Conservation (phyloP, 2,797 vertebrate species). For the Onychomys torridus region DNA sequence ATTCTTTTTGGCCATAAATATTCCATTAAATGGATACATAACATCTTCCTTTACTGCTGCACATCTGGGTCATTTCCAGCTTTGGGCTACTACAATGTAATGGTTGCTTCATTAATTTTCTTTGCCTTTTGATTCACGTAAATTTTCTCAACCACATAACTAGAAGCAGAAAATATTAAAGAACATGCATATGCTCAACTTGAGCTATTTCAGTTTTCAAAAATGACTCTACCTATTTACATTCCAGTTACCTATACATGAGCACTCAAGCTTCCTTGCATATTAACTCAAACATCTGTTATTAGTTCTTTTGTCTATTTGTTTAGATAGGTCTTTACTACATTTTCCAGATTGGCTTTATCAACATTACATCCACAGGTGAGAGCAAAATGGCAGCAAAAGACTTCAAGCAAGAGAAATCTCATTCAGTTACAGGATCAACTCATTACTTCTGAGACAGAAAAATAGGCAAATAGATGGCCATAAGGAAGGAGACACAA, state of each 20-base stretch:
- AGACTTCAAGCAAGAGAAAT: constrained; percentile 12
- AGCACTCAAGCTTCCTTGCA: neutral
- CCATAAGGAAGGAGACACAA: neutral
- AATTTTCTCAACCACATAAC: neutral
- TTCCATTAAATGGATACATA: neutral
- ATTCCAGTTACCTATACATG: neutral
- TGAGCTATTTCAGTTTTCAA: neutral
- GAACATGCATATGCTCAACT: neutral
- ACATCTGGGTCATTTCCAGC: neutral
- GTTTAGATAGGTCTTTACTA: neutral
- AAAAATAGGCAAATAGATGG: neutral
- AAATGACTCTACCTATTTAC: constrained; percentile 26
- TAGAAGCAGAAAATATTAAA: constrained; percentile 12
- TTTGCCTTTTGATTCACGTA: neutral
- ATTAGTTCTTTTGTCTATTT: neutral
- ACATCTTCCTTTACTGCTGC: neutral
- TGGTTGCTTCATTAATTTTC: neutral
- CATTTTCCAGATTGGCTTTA: neutral
- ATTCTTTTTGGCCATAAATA: too few species aligned
- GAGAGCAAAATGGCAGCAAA: neutral
- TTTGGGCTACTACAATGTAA: neutral
- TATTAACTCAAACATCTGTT: constrained; percentile 10
- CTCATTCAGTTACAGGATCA: neutral
- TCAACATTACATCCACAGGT: neutral
- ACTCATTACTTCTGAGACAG: neutral